Evolutionary conservation across 2,113 vertebrate species (phyloP), one percentile per base, ranked within the genome.

Genomic region (Herpailurus yagouaroundi): DNA sequence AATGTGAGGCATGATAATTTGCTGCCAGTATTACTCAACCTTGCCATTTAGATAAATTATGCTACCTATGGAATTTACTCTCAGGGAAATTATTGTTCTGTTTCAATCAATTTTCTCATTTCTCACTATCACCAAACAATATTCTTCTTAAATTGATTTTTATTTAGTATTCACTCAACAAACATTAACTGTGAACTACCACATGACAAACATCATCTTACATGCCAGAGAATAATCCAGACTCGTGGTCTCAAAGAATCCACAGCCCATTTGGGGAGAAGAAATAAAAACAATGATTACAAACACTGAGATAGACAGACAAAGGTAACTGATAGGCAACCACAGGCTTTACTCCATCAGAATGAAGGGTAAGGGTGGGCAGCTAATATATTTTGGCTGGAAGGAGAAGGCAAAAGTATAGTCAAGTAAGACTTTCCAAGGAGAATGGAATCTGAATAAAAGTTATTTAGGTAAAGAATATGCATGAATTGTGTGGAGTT

Each of bases 91-190:
- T 94, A 95, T 97, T 96, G 45, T 88, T 98, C 90, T 96, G 45
- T 97, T 97, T 95, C 95, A 84, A 93, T 97, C 4, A 14, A 91
- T 95, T 96, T 95, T 38, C 45, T 92, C 74, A 96, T 89, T 81
- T 31, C 66, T 97, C 83, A 90, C 79, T 79, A 96, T 97, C 85
- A 94, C 27, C 33, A 91, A 89, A 88, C n/a, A 66, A 92, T 76
- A 97, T 96, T 96, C 83, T 96, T 93, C 31, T 74, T 96, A 84
- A 73, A 95, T 69, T 80, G 80, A 92, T 95, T 97, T 97, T 97
- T 92, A 97, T 88, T 98, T 97, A 94, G 84, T 81, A 94, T 73
- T 97, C 92, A 96, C 48, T 94, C 92, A 95, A 91, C 76, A 98
- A 79, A 91, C 45, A n/a, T 96, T 97, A 97, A 79, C 27, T 82